Conservation (phyloP, 2,113 vertebrate genomes). For the Acanthochromis polyacanthus region DNA sequence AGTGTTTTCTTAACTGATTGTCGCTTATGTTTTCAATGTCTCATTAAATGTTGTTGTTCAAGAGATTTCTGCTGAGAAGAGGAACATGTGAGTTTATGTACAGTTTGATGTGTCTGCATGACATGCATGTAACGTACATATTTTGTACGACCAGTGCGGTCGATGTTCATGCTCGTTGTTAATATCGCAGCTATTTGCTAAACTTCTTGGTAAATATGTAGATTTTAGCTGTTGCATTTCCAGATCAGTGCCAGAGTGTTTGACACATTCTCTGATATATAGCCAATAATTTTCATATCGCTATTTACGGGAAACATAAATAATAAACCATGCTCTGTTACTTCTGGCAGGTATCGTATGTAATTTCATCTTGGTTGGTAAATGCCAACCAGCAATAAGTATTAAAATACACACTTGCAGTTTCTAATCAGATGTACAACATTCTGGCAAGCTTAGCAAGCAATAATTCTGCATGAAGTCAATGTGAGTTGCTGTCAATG, state of each 20-base stretch:
- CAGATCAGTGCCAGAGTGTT: conserved; percentile 77
- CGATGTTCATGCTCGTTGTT: conserved; percentile 30
- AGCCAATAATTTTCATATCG: conserved; percentile 68
- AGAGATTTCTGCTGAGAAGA: conserved; percentile 29
- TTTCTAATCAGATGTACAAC: conserved; percentile 28
- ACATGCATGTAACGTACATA: conserved; percentile 34
- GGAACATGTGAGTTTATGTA: conserved; percentile 35
- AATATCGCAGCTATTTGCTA: conserved; percentile 52
- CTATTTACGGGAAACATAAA: conserved; percentile 55
- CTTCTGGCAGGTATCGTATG: neutral
- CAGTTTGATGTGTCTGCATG: conserved; percentile 42
- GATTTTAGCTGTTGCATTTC: conserved; percentile 48
- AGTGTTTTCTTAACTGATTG: conserved; percentile 59
- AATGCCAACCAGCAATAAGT: conserved; percentile 16
- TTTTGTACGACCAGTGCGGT: conserved; percentile 13
- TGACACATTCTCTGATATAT: conserved; percentile 55
- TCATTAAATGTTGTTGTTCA: conserved; percentile 22
- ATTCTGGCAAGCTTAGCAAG: conserved; percentile 10
- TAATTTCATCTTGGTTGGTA: conserved; percentile 15
- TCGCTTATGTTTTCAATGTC: conserved; percentile 39
- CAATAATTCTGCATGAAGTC: conserved; percentile 48
- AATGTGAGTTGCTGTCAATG: conserved; percentile 30
- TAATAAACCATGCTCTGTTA: conserved; percentile 7
- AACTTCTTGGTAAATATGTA: conserved; percentile 46
- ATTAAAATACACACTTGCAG: conserved; percentile 15